phyloP scores from a whole-genome alignment of 30 jellyfish, hydroid and myxozoan genomes.

The Turritopsis dohrnii region DNA sequence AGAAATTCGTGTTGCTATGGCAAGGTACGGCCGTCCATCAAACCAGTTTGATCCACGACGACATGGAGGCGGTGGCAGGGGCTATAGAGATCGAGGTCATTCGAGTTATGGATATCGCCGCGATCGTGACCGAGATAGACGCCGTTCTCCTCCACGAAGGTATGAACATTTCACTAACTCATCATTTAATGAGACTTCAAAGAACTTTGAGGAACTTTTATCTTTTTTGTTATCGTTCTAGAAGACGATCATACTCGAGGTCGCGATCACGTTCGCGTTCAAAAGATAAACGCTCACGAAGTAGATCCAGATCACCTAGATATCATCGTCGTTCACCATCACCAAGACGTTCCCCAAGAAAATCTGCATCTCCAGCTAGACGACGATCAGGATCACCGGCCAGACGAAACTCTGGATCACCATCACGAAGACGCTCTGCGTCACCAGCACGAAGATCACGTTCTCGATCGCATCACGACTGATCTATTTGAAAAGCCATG shows the following conservation, averaged over 20 bases:
- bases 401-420: background rate
- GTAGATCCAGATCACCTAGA: slow-evolving; percentile 3
- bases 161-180: background rate
- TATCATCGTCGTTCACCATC: slow-evolving; percentile 3
- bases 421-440: background rate
- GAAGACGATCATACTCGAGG: slow-evolving; percentile 81
- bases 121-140: slow-evolving; percentile 56
- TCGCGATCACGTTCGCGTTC: slow-evolving; percentile 43
- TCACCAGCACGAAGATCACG: slow-evolving; percentile 11
- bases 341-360: slow-evolving; percentile 2
- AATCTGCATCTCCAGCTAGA: slow-evolving; percentile 6
- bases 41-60: slow-evolving; percentile 70
- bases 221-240: slow-evolving; percentile 17
- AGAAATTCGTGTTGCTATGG: slow-evolving; percentile 93
- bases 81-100: slow-evolving; percentile 52
- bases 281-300: background rate
- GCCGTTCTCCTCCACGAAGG: slow-evolving; percentile 34
- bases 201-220: slow-evolving; percentile 10
- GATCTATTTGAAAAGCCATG: background rate
- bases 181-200: background rate
- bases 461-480: slow-evolving; percentile 4
- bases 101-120: slow-evolving; percentile 67
- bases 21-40: slow-evolving; percentile 93
- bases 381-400: background rate
- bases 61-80: slow-evolving; percentile 57